A percentile compares a stretch with the other conserved stretches of the same genome.
Evolutionary conservation across 1,140 invertebrate genomes (phyloP).

Genomic region (Heliconius congener): DNA sequence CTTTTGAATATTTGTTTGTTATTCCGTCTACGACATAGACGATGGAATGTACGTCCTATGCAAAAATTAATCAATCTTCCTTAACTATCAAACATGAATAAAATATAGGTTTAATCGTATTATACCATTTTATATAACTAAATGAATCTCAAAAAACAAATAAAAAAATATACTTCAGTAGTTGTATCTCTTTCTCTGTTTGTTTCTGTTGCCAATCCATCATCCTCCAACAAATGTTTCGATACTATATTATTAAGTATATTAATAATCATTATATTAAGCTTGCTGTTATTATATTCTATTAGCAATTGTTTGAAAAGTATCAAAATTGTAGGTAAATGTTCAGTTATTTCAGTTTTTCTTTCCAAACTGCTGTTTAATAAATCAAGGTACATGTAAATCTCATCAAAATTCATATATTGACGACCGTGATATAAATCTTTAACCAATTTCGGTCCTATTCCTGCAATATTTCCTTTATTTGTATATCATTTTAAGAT

Average conservation of each 20-base stretch:
- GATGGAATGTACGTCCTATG: no score
- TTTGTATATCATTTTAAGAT: not conserved
- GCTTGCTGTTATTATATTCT: slow-evolving; percentile 63
- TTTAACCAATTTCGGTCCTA: slow-evolving; percentile 52
- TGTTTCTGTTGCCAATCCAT: slow-evolving; percentile 26
- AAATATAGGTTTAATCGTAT: no score
- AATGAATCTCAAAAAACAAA: not conserved
- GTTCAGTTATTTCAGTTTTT: slow-evolving; percentile 47
- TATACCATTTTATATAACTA: not conserved
- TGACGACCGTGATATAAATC: slow-evolving; percentile 49
- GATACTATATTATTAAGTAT: slow-evolving; percentile 61
- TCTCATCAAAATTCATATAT: slow-evolving; percentile 62
- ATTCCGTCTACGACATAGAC: no score
- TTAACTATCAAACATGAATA: no score
- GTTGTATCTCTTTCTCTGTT: slow-evolving; percentile 44
- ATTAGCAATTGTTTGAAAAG: slow-evolving; percentile 59
- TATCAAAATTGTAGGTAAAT: slow-evolving; percentile 47
- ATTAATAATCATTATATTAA: slow-evolving; percentile 61
- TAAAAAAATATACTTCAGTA: slow-evolving; percentile 54
- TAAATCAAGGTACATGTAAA: slow-evolving; percentile 61
- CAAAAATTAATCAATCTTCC: no score
- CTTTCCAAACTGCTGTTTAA: slow-evolving; percentile 53
- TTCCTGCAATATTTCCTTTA: slow-evolving; percentile 47
- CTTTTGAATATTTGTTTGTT: no score
- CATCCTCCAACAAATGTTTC: slow-evolving; percentile 44